These are phyloP conservation scores for Panorpa germanica DNA, from an alignment of 2,888 invertebrate genomes.

Conservation along the genomic window DNA sequence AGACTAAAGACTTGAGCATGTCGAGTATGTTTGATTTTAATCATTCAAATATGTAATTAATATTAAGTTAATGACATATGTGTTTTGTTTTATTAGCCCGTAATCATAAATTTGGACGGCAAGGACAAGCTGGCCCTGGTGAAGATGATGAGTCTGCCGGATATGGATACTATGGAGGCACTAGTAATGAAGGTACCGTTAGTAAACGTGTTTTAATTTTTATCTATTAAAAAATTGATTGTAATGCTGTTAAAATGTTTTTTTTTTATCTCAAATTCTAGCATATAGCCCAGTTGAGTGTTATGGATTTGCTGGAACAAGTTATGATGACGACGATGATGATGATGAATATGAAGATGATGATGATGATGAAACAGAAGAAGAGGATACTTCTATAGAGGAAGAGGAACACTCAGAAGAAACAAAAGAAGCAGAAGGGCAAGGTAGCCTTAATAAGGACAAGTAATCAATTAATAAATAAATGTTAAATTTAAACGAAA, in stretches of 20 bases:
- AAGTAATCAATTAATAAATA: too few relatives aligned
- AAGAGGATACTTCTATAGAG: constrained; percentile 21
- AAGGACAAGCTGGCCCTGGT: constrained; percentile 40
- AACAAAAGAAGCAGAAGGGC: constrained; percentile 13
- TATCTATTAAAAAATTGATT: constrained; percentile 12
- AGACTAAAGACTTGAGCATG: constrained; percentile 90
- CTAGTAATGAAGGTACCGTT: constrained; percentile 17
- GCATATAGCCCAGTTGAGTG: constrained; percentile 14
- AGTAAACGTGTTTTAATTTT: constrained; percentile 12
- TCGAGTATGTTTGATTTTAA: constrained; percentile 45
- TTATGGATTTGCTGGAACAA: constrained; percentile 27
- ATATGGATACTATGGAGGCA: constrained; percentile 27
- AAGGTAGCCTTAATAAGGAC: too few relatives aligned
- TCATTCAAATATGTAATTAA: constrained; percentile 7
- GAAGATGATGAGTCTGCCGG: constrained; percentile 46
- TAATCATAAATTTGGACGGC: constrained; percentile 76
- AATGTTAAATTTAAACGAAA: too few relatives aligned
- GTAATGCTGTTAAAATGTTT: constrained; percentile 1
- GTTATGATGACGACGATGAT: constrained; percentile 28
- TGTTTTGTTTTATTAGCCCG: constrained; percentile 26
- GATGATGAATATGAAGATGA: constrained; percentile 30
- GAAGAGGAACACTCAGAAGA: constrained; percentile 24
- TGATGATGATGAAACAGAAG: constrained; percentile 20
- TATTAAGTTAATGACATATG: constrained; percentile 6
- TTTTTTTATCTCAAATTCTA: background rate